phyloP scores from a whole-genome alignment of 2,888 invertebrate species.

The Miltochrista miniata region DNA sequence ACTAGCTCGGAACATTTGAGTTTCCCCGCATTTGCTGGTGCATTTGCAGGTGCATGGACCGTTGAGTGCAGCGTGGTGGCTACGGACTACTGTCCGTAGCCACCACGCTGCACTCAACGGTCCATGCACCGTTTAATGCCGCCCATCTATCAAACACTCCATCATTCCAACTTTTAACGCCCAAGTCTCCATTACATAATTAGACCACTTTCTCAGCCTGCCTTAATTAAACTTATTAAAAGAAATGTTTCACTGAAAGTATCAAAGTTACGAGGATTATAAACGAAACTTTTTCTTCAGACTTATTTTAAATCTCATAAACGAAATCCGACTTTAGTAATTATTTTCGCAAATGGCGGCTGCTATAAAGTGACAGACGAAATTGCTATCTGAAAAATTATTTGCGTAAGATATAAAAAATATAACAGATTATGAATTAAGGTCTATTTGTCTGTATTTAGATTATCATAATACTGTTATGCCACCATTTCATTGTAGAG shows the following conservation, averaged over 20 bases:
- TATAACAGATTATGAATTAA: neutral
- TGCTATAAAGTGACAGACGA: slow-evolving; percentile 6
- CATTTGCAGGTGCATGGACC: slow-evolving; percentile 59
- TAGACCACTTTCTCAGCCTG: slow-evolving; percentile 1
- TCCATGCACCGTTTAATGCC: slow-evolving; percentile 57
- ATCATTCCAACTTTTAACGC: slow-evolving; percentile 14
- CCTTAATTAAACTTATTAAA: slow-evolving; percentile 12
- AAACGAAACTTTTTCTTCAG: slow-evolving; percentile 9
- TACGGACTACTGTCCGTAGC: slow-evolving; percentile 69
- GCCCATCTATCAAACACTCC: slow-evolving; percentile 18
- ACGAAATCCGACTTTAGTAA: slow-evolving; percentile 16
- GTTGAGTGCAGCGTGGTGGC: slow-evolving; percentile 65
- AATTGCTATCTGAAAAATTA: slow-evolving; percentile 2
- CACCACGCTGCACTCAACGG: slow-evolving; percentile 64
- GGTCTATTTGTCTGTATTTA: no score
- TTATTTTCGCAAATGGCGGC: slow-evolving; percentile 6
- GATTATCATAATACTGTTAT: no score
- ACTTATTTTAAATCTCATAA: slow-evolving; percentile 17
- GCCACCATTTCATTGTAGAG: no score
- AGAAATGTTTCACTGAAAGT: slow-evolving; percentile 15
- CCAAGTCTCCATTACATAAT: slow-evolving; percentile 15
- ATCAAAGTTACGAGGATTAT: slow-evolving; percentile 12
- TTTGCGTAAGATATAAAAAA: neutral
- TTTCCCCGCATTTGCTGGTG: slow-evolving; percentile 62
- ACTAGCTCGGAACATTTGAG: slow-evolving; percentile 70